Evolutionary conservation across 2,888 invertebrate genomes (phyloP), one percentile per base, ranked within the genome.

Genomic region (Megaustenia siamemsis): DNA sequence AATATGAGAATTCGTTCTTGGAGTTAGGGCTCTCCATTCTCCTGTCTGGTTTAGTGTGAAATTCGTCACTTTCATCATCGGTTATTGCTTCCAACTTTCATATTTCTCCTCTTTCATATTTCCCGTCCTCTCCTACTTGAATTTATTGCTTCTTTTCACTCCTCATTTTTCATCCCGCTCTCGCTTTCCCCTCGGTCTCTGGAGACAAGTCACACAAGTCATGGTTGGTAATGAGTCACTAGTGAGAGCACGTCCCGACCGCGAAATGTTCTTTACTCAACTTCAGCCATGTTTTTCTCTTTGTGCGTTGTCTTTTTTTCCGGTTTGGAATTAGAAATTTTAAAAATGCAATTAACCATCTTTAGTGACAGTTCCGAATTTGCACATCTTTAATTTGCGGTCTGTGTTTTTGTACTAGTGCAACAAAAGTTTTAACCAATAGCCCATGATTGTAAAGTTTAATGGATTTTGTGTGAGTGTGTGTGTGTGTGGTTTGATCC

Each of bases 301-400:
- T 18, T 56, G 60, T 60, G 60, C 6, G 24, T n/a, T 60, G 1
- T 4, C 21, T 60, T 24, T 76, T 56, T 5, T 76, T 21, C 18
- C 12, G 15, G 28, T 5, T n/a, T 40, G 40, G 69, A 71, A 69
- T 77, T 81, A 77, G 75, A 84, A 84, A 84, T 77, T 81, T 71
- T 71, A 84, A 83, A 84, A 86, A 86, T 82, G 81, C 81, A 86
- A 84, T 86, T 86, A 86, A 83, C 83, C 40, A 86, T 71, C 71
- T n/a, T 21, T 38, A 66, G 38, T 43, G 84, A 84, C 84, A 84
- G 60, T 66, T 40, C 35, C 43, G 40, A 32, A 63, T 63, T 1
- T 40, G 68, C 45, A 49, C 32, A 79, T 68, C 68, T 68, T 68
- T 63, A 28, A 66, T 45, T 79, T 79, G 43, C 10, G 43, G 38